These are phyloP conservation scores for Melanotus villosus DNA, from an alignment of 2,888 invertebrate species.

Conservation along the genomic window DNA sequence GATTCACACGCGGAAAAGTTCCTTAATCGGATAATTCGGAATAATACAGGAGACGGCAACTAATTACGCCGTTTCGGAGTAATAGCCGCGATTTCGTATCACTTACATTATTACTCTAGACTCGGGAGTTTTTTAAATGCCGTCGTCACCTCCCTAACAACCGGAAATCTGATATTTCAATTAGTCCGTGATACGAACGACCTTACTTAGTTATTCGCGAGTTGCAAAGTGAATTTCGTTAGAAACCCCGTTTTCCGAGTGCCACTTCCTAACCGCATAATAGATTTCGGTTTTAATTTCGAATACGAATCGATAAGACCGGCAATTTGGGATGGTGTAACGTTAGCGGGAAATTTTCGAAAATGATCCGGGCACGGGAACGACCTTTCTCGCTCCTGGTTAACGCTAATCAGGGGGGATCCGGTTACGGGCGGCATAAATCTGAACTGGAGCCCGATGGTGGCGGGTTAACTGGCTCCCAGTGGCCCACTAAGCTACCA, in stretches of 20 bases:
- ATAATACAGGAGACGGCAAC: neutral
- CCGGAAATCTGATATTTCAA: constrained; percentile 58
- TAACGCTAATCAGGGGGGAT: constrained; percentile 57
- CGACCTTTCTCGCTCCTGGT: constrained; percentile 51
- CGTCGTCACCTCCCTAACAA: constrained; percentile 36
- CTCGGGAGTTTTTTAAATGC: constrained; percentile 34
- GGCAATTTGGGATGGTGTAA: no score
- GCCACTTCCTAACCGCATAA: neutral
- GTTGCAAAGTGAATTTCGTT: constrained; percentile 23
- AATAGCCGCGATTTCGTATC: constrained; percentile 21
- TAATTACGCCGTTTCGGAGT: constrained; percentile 16
- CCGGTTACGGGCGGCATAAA: constrained; percentile 66
- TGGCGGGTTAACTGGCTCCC: constrained; percentile 68
- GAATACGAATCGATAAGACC: neutral
- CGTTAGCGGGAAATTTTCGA: constrained; percentile 22
- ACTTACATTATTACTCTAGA: constrained; percentile 21
- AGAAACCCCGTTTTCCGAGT: neutral
- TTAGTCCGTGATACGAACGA: constrained; percentile 52
- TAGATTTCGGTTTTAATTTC: constrained; percentile 20
- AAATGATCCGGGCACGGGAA: constrained; percentile 17
- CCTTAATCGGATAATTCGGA: neutral
- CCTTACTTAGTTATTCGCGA: constrained; percentile 50
- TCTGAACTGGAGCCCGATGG: constrained; percentile 62
- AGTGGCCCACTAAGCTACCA: constrained; percentile 65
- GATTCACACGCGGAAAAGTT: neutral